Evolutionary conservation across 92 coral and sea anemone species (phyloP).

Genomic region (Nematostella vectensis): DNA sequence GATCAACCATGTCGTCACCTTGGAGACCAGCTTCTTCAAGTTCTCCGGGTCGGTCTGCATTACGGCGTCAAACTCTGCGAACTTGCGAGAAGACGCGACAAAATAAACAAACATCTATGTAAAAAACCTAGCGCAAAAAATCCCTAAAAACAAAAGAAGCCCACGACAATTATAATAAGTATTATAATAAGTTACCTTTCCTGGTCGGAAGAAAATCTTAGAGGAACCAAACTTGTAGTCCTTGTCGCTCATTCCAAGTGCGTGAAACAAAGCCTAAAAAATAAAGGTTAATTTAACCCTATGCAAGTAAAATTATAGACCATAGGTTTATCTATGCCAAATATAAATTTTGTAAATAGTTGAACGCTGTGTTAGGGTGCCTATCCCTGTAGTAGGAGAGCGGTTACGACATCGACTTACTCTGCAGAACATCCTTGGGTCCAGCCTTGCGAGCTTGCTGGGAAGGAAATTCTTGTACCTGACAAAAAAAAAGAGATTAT

Average conservation of each 20-base stretch:
- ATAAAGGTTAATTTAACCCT: no score
- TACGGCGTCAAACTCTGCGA: conserved; percentile 90
- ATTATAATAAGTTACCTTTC: conserved; percentile 49
- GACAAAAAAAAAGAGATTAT: conserved; percentile 4
- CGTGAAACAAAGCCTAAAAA: conserved; percentile 81
- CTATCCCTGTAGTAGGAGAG: no score
- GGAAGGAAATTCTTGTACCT: conserved; percentile 91
- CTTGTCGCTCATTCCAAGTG: conserved; percentile 84
- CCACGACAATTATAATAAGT: no score
- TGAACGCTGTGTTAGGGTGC: no score
- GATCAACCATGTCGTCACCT: conserved; percentile 75
- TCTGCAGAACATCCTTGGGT: conserved; percentile 88
- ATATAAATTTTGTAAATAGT: no score
- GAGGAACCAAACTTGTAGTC: conserved; percentile 96
- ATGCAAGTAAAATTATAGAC: background rate
- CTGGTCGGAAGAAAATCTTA: conserved; percentile 94
- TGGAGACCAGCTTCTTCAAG: conserved; percentile 76
- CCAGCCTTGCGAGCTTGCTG: conserved; percentile 64
- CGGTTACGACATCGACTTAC: no score
- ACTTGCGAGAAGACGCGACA: conserved; percentile 46
- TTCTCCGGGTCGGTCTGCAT: conserved; percentile 93
- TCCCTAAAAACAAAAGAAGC: no score
- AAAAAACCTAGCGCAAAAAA: no score
- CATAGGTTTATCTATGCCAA: background rate
- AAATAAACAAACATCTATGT: no score